Evolutionary conservation across 2,888 invertebrate species (phyloP), one percentile per base, ranked within the genome.

Genomic region (Alcis repandata): DNA sequence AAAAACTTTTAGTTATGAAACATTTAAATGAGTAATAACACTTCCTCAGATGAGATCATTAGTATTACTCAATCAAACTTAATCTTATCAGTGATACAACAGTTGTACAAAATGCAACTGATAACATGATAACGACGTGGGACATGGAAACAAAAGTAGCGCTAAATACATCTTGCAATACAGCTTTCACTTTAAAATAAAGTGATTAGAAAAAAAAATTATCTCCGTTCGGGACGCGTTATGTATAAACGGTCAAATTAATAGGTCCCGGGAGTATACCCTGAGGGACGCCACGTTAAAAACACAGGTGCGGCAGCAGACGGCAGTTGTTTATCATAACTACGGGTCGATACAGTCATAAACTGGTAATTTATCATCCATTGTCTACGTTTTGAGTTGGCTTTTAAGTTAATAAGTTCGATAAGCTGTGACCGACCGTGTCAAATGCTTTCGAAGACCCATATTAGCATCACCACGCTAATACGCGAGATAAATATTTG

Each of bases 401-500:
- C 84, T 86, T 83, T 85, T 82, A 82, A 75, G 72, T 65, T 85
- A 83, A 85, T 83, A 75, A 65, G 64, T 65, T 71, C 63, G 52
- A 61, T 61, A 73, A 67, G 63, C 67, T 41, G 68, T 67, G 56
- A 63, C 60, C 38, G 56, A 74, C 49, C 63, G 59, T 71, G 71
- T 77, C 73, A 51, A 74, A 71, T 19, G 74, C 69, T 64, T 71
- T 27, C 40, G 53, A 51, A 22, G 33, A 40, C 46, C 53, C 27
- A 46, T 11, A 51, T 51, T 51, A 51, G 36, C 51, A 51, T 8
- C 15, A 33, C 10, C 19, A 9, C 17, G 58, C 22, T 63, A 63
- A 63, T 36, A 46, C 6, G 58, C 33, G 58, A 52, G 38, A 15
- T 63, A 7, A 19, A 40, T 54, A 36, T 57, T 41, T 57, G 43